Evolutionary conservation across 2,888 invertebrate species (phyloP).

Genomic region (Actias luna): DNA sequence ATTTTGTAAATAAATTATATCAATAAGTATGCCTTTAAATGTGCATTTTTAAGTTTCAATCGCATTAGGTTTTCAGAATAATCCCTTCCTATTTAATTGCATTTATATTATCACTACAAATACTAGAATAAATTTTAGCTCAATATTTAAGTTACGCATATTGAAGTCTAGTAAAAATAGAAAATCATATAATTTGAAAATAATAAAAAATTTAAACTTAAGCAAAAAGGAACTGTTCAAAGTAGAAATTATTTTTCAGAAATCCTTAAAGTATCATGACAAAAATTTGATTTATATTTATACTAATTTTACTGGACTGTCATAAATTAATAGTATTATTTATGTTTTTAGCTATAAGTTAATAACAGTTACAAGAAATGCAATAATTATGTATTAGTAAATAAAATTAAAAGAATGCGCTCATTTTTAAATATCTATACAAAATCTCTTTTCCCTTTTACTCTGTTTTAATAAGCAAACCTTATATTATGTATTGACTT

Average conservation of each 20-base stretch:
- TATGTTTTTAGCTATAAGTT: background rate
- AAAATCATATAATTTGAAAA: background rate
- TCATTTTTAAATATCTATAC: background rate
- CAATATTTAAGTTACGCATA: conserved; percentile 4
- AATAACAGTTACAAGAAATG: background rate
- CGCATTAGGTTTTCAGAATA: conserved; percentile 10
- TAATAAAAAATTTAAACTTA: background rate
- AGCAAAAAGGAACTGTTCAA: background rate
- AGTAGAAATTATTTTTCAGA: background rate
- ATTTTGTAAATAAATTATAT: background rate
- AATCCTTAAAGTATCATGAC: background rate
- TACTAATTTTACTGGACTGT: background rate
- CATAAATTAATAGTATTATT: background rate
- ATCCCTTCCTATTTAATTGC: conserved; percentile 12
- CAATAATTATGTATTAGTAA: background rate
- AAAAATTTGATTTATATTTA: background rate
- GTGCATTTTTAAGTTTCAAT: background rate
- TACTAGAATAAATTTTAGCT: background rate
- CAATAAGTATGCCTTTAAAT: background rate
- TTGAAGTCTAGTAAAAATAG: background rate
- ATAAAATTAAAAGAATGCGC: background rate
- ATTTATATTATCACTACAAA: conserved; percentile 17
- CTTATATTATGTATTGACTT: background rate
- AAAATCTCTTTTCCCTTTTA: background rate
- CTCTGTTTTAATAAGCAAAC: background rate